A percentile compares a stretch with the other conserved stretches of the same genome.
Conservation (phyloP, 2,888 invertebrate species). For the Aphidius colemani region DNA sequence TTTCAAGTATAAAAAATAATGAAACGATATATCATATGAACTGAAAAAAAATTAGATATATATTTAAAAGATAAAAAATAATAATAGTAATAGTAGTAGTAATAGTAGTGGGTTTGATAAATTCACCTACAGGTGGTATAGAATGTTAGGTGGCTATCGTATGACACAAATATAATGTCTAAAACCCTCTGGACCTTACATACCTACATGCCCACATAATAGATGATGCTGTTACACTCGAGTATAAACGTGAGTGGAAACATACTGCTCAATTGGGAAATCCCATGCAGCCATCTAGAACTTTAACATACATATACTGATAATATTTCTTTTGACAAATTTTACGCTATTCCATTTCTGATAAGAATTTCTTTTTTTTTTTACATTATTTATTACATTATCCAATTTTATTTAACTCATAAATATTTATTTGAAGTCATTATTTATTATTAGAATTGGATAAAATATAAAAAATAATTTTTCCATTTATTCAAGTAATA, state of each 20-base stretch:
- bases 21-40: neutral
- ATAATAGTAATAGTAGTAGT: too few species aligned
- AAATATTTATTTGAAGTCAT: too few species aligned
- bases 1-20: neutral
- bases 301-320: too few species aligned
- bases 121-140: conserved; percentile 18
- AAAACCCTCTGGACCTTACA: conserved; percentile 13
- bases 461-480: too few species aligned
- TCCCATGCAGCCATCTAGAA: conserved; percentile 39
- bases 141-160: neutral
- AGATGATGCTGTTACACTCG: conserved; percentile 46
- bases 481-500: too few species aligned
- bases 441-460: too few species aligned
- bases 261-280: conserved; percentile 57
- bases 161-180: conserved; percentile 21
- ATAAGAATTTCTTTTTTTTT: neutral
- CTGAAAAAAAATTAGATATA: neutral
- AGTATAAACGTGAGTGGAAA: conserved; percentile 48
- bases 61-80: too few species aligned
- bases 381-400: neutral
- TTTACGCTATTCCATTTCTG: neutral
- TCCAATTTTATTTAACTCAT: neutral
- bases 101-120: neutral
- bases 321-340: too few species aligned
- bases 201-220: conserved; percentile 14